These are phyloP conservation scores for Bettongia penicillata DNA, from an alignment of 2,113 vertebrate genomes.

Conservation along the genomic window DNA sequence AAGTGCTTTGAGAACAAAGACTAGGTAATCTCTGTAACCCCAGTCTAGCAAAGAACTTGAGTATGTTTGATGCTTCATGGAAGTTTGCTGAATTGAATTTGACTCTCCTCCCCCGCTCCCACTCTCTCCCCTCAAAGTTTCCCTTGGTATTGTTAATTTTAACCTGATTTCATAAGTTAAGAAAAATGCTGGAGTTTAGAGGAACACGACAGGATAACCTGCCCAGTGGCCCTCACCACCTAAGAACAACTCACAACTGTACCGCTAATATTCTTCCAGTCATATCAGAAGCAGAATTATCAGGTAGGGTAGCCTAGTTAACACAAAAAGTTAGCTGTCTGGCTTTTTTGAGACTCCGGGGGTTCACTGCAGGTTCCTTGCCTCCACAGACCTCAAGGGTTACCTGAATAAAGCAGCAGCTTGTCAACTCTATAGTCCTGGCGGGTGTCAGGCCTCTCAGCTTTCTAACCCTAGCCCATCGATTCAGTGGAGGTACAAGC, in stretches of 20 bases:
- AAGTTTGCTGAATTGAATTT: neutral
- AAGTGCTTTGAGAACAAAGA: neutral
- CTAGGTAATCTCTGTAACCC: neutral
- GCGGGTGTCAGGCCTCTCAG: neutral
- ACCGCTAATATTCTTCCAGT: neutral
- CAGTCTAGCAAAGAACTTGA: neutral
- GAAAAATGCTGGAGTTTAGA: neutral
- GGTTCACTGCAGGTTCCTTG: neutral
- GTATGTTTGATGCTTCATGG: neutral
- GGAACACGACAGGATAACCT: neutral
- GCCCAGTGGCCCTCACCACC: neutral
- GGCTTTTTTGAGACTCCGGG: neutral
- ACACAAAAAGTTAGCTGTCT: neutral
- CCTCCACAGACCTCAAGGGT: neutral
- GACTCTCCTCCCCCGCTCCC: neutral
- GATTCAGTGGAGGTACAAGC: neutral
- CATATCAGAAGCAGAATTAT: neutral
- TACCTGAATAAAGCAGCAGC: neutral
- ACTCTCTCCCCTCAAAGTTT: neutral
- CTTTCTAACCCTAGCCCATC: neutral
- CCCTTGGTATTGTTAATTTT: neutral
- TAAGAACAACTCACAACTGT: neutral
- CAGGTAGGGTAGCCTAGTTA: neutral
- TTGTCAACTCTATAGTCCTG: neutral
- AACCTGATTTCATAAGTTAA: neutral